Evolutionary conservation across 2,797 vertebrate genomes (phyloP), one percentile per base, ranked within the genome.

Genomic region (Pantherophis vulpinus): DNA sequence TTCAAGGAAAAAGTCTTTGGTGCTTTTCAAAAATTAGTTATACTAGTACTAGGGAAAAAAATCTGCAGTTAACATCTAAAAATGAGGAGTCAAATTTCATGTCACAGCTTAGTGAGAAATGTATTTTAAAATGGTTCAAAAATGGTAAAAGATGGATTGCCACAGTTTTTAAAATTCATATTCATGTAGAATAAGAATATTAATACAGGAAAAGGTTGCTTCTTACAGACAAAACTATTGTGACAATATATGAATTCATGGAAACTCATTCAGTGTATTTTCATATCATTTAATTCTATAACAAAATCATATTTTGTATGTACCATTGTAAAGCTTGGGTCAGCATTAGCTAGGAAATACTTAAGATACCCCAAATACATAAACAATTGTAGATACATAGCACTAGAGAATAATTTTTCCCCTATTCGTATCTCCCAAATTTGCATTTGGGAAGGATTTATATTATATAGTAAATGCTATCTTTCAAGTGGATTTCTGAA

Each of bases 401-500:
- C 13, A 4, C 25, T 27, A 55, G 29, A 88, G 56, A 47, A 47
- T 2, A 83, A 13, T 0, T 20, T 88, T 94, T 91, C 32, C 91
- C 47, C 90, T 92, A 63, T 47, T 42, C 4, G 11, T 47, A 2
- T 83, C 74, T 83, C 37, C 37, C 20, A 47, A 47, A 83, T 47
- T 83, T 83, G 66, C 18, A 47, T 94, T 94, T 92, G 66, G 92
- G 89, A 83, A 89, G 74, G 66, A 92, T 58, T 87, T 87, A 60
- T 63, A 18, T 88, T 86, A 89, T 86, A 92, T 14, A 70, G 14
- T 70, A 70, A 70, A 32, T 70, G n/a, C 91, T 94, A 95, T 94
- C 93, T 91, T 95, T 94, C 94, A 94, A 4, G 87, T 94, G 92
- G 95, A 95, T 92, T 89, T 89, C 91, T 91, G 93, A 96, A 96